These are phyloP conservation scores for Macropodus opercularis DNA, from an alignment of 2,797 vertebrate genomes.

Conservation along the genomic window DNA sequence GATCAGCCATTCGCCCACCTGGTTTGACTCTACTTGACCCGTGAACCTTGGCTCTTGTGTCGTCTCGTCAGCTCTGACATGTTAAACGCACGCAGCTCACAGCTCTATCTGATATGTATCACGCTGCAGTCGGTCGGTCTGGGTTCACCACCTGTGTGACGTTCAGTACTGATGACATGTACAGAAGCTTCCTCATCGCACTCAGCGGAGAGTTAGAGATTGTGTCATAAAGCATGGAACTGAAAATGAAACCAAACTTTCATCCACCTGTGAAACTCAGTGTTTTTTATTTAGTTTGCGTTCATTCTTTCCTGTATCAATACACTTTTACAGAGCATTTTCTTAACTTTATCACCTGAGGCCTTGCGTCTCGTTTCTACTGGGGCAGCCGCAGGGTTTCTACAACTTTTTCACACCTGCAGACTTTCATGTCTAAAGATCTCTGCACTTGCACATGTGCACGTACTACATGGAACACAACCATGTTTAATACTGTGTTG, in stretches of 20 bases:
- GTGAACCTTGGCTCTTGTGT: slow-evolving; percentile 58
- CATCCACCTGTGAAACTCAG: slow-evolving; percentile 35
- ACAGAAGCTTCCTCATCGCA: slow-evolving; percentile 64
- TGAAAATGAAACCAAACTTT: slow-evolving; percentile 29
- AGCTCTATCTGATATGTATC: slow-evolving; percentile 39
- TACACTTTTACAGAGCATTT: too few relatives aligned
- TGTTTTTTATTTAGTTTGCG: slow-evolving; percentile 17
- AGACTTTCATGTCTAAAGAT: background rate
- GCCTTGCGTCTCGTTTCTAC: too few relatives aligned
- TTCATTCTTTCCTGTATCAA: slow-evolving; percentile 1
- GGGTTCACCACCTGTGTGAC: slow-evolving; percentile 54
- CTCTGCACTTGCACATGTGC: too few relatives aligned
- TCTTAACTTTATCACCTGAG: too few relatives aligned
- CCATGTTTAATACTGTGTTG: background rate
- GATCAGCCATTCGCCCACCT: slow-evolving; percentile 93
- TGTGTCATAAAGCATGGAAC: slow-evolving; percentile 45
- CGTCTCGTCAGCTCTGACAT: slow-evolving; percentile 56
- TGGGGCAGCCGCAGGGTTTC: too few relatives aligned
- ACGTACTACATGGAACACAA: background rate
- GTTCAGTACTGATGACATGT: slow-evolving; percentile 50
- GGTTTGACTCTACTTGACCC: slow-evolving; percentile 78
- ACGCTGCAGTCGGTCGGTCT: background rate
- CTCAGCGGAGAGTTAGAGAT: slow-evolving; percentile 71
- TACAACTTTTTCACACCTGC: too few relatives aligned
- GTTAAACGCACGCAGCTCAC: slow-evolving; percentile 60